Percentiles rank a stretch among this genome's conserved stretches.
Evolutionary conservation across 1,140 invertebrate genomes (phyloP).

Genomic region (Papilio aristodemus): DNA sequence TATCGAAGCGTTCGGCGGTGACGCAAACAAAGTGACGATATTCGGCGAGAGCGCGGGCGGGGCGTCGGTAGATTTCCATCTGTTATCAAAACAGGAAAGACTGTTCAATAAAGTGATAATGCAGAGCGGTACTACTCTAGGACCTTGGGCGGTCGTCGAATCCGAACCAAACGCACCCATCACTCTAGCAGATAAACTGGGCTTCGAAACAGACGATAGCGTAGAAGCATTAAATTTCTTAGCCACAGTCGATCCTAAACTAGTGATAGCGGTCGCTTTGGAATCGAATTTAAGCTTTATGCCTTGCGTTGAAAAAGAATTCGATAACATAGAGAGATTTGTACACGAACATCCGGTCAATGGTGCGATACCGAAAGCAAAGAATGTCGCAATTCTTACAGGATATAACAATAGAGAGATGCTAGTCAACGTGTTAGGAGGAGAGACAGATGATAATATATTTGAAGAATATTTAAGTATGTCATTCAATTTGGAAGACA

Average conservation of each 20-base stretch:
- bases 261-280: not conserved
- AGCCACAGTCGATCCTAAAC: constrained; percentile 1
- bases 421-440: not conserved
- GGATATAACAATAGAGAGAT: constrained; percentile 10
- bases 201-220: not conserved
- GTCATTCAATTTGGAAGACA: constrained; percentile 8
- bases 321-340: constrained; percentile 11
- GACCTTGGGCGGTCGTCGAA: not conserved
- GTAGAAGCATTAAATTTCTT: not conserved
- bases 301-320: constrained; percentile 22
- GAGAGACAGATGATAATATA: not conserved
- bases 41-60: constrained; percentile 15
- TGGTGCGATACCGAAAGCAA: not conserved
- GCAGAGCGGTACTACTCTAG: constrained; percentile 13
- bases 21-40: constrained; percentile 25
- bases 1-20: constrained; percentile 8
- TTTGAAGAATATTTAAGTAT: constrained; percentile 4
- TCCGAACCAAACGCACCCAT: not conserved
- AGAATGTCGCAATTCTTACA: constrained; percentile 1
- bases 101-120: constrained; percentile 24
- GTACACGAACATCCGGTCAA: not conserved
- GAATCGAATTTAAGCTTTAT: constrained; percentile 8
- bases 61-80: constrained; percentile 11
- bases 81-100: constrained; percentile 10
- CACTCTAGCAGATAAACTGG: constrained; percentile 1